Base-by-base conservation (phyloP, 2,888 invertebrate species). In the Monopis laevigella region DNA sequence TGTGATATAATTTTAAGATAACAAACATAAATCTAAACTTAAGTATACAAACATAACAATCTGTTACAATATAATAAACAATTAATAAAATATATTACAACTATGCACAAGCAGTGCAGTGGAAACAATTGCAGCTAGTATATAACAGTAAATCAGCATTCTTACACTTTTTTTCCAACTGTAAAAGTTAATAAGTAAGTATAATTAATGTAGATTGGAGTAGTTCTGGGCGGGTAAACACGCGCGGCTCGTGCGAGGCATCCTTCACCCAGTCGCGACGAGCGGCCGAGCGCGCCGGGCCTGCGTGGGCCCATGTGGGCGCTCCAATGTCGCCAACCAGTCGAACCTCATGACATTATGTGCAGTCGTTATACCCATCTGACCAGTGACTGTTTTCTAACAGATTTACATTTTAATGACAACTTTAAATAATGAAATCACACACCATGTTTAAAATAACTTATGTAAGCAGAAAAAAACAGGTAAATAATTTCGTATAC, bases 361-460 rank as follows among this genome's bases (percentile, higher is more conserved):
- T n/a, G n/a, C n/a, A 29, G 14, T 13, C 14, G 29, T 29, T 29
- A 29, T 29, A 14, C 13, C 32, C 32, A 32, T 32, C 11, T 32
- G 32, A 32, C 32, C 32, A 17, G 16, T 32, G 16, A 17, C 32
- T 17, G 11, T 32, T 17, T 3, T 16, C 5, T 7, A 21, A 21
- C 39, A 39, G 13, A 19, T 10, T 18, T 36, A 21, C 21, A 3
- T 17, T 17, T 40, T 10, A 4, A 28, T 29, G 29, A 17, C 8
- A 7, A 11, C 12, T 19, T 39, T 42, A 44, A 54, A 65, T 48
- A 46, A 78, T 80, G 78, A 74, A 63, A 66, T 67, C 68, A 53
- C 67, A 69, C 54, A 61, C 73, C 49, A 77, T 74, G 75, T 78
- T 71, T 58, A 80, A 75, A 65, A 80, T 80, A 51, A 78, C 78